phyloP scores from a whole-genome alignment of 2,888 invertebrate genomes.

The Trissolcus japonicus region DNA sequence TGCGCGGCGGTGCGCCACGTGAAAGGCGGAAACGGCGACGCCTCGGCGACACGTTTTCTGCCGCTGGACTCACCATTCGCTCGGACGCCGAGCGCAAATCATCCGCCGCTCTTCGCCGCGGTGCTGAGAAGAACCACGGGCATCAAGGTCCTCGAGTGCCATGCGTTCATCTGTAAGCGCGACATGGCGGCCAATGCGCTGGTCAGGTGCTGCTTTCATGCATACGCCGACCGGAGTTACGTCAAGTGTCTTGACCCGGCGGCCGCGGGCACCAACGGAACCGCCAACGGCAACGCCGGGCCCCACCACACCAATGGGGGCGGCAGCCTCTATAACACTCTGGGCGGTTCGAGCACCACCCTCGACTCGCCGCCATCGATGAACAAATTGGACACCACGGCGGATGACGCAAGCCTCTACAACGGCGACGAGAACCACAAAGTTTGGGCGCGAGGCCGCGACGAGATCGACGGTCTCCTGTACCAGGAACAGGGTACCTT shows the following conservation, averaged over 20 bases:
- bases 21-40: slow-evolving; percentile 75
- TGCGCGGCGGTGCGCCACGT: slow-evolving; percentile 96
- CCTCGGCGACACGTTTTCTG: slow-evolving; percentile 90
- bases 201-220: slow-evolving; percentile 97
- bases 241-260: slow-evolving; percentile 80
- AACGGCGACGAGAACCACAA: slow-evolving; percentile 96
- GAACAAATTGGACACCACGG: slow-evolving; percentile 75
- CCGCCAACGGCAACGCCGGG: background rate
- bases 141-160: slow-evolving; percentile 98
- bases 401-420: slow-evolving; percentile 89
- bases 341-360: slow-evolving; percentile 75
- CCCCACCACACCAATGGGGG: slow-evolving; percentile 62
- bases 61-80: slow-evolving; percentile 98
- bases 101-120: slow-evolving; percentile 97
- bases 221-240: slow-evolving; percentile 96
- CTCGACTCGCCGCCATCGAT: slow-evolving; percentile 67
- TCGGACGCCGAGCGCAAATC: slow-evolving; percentile 91
- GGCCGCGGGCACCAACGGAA: slow-evolving; percentile 62
- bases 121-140: slow-evolving; percentile 96
- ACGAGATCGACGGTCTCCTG: slow-evolving; percentile 83
- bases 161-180: slow-evolving; percentile 97
- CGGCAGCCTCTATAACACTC: slow-evolving; percentile 73
- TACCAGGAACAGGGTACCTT: slow-evolving; percentile 81
- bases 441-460: slow-evolving; percentile 90
- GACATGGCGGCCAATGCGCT: slow-evolving; percentile 98